Percentiles rank a stretch among this genome's conserved stretches.
These are phyloP conservation scores for Astropecten irregularis DNA, from an alignment of 53 echinoderm and acorn worm genomes.

Conservation along the genomic window DNA sequence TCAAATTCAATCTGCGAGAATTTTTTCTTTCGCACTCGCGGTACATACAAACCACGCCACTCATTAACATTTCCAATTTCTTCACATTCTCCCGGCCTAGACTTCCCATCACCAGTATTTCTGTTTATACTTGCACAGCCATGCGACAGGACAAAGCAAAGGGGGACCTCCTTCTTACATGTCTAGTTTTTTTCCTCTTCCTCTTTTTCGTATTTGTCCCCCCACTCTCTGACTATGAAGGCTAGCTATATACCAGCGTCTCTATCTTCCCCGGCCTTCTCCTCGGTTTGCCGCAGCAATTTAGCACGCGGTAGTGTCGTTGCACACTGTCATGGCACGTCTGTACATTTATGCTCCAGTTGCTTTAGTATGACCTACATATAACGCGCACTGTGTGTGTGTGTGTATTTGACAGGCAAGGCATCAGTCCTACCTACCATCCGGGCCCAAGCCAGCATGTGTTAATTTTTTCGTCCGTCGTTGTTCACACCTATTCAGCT, in stretches of 20 bases:
- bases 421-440: background rate
- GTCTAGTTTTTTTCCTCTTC: too few species aligned
- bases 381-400: conserved; percentile 13
- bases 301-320: conserved; percentile 19
- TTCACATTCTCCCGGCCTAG: too few species aligned
- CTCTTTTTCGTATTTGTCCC: too few species aligned
- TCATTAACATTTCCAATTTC: conserved; percentile 40
- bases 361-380: conserved; percentile 31
- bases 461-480: conserved; percentile 48
- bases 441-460: conserved; percentile 43
- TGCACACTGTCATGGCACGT: conserved; percentile 50
- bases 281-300: conserved; percentile 24
- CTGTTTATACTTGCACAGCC: conserved; percentile 42
- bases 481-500: conserved; percentile 52
- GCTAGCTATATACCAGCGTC: too few species aligned
- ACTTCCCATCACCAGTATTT: background rate
- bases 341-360: conserved; percentile 49
- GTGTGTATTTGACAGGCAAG: too few species aligned
- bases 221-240: too few species aligned
- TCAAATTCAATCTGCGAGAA: background rate
- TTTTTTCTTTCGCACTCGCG: background rate
- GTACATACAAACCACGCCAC: background rate
- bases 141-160: conserved; percentile 45
- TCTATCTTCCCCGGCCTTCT: background rate
- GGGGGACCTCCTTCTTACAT: background rate